Evolutionary conservation across 2,113 vertebrate genomes (phyloP).

Genomic region (Rhodinocichla rosea): DNA sequence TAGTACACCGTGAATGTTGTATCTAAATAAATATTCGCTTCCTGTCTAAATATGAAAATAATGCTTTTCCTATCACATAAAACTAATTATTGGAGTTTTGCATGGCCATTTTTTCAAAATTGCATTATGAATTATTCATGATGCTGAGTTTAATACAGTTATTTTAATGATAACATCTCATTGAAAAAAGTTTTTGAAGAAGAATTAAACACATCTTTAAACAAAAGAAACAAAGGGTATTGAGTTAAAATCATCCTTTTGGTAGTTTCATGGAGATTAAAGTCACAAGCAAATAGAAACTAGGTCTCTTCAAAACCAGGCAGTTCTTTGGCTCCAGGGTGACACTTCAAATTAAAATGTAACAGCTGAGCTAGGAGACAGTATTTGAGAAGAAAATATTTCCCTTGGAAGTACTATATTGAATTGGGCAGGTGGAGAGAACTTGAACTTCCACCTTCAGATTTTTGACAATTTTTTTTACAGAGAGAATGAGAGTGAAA

Average conservation of each 20-base stretch:
- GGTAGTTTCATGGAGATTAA: neutral
- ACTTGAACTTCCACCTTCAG: neutral
- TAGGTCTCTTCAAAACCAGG: neutral
- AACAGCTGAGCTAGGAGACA: neutral
- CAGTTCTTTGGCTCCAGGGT: neutral
- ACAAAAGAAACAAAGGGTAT: constrained; percentile 10
- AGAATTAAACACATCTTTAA: neutral
- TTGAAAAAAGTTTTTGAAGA: neutral
- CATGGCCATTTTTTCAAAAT: neutral
- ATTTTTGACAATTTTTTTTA: neutral
- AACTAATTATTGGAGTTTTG: constrained; percentile 44
- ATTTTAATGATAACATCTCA: constrained; percentile 21
- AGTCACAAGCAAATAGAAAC: neutral
- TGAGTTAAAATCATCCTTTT: neutral
- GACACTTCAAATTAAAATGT: neutral
- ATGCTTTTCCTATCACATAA: constrained; percentile 36
- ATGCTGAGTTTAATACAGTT: neutral
- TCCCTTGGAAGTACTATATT: neutral
- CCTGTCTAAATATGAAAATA: constrained; percentile 62
- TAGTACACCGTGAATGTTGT: neutral
- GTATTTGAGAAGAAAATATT: neutral
- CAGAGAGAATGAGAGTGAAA: neutral
- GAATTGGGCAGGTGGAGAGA: neutral
- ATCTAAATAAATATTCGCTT: constrained; percentile 42
- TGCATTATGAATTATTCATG: constrained; percentile 43